Evolutionary conservation across 2,888 invertebrate genomes (phyloP).

Genomic region (Syritta pipiens): DNA sequence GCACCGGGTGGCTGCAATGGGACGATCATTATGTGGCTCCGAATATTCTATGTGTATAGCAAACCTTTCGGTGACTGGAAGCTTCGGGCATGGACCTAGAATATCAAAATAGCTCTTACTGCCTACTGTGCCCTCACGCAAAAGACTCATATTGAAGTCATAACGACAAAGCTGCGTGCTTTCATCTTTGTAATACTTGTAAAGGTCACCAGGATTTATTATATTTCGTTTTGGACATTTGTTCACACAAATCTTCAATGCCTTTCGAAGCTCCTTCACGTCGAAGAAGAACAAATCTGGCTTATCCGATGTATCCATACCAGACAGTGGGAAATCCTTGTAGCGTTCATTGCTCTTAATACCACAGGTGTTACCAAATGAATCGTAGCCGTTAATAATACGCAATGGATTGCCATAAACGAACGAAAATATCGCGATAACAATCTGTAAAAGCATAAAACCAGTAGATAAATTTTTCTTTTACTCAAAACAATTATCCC

Average conservation of each 20-base stretch:
- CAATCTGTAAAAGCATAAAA: conserved; percentile 82
- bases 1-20: conserved; percentile 84
- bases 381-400: conserved; percentile 94
- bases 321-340: conserved; percentile 87
- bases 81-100: conserved; percentile 87
- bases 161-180: conserved; percentile 89
- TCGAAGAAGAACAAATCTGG: conserved; percentile 92
- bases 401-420: conserved; percentile 92
- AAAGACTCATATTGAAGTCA: conserved; percentile 82
- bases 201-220: conserved; percentile 83
- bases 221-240: conserved; percentile 88
- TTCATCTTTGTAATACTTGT: conserved; percentile 86
- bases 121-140: conserved; percentile 78
- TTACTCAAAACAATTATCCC: conserved; percentile 18
- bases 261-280: conserved; percentile 85
- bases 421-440: conserved; percentile 91
- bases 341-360: conserved; percentile 88
- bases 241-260: conserved; percentile 93
- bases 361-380: conserved; percentile 97
- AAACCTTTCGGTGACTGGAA: conserved; percentile 88
- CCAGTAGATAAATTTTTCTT: conserved; percentile 38
- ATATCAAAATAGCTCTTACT: conserved; percentile 78
- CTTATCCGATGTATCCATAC: conserved; percentile 88
- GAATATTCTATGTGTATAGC: conserved; percentile 19
- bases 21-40: neutral